Percentiles rank a stretch among this genome's conserved stretches.
Conservation (phyloP, 1,140 invertebrate species). For the Lutraria rhynchaena region DNA sequence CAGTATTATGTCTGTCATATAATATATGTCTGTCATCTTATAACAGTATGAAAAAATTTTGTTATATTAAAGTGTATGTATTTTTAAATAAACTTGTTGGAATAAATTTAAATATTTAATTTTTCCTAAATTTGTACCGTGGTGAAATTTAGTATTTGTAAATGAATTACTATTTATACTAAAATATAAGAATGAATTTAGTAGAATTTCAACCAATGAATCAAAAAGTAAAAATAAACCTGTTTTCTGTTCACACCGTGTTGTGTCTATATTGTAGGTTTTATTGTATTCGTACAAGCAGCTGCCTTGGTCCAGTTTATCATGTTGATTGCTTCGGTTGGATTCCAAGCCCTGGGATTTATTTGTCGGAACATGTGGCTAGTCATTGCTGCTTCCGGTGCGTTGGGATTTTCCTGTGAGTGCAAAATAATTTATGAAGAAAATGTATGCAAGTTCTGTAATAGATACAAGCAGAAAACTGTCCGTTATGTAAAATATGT, state of each 20-base stretch:
- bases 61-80: no score
- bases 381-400: constrained; percentile 8
- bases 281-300: not conserved
- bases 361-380: not conserved
- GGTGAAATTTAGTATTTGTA: no score
- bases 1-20: no score
- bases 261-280: not conserved
- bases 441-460: not conserved
- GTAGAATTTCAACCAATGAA: not conserved
- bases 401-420: constrained; percentile 13
- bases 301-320: constrained; percentile 7
- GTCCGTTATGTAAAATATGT: no score
- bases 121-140: no score
- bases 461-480: no score
- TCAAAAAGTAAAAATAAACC: not conserved
- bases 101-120: no score
- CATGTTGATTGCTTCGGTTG: not conserved
- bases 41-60: no score
- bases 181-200: not conserved
- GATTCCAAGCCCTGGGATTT: not conserved
- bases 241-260: not conserved
- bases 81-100: no score
- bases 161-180: not conserved
- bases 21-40: no score
- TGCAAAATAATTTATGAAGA: not conserved